phyloP scores from a whole-genome alignment of 2,888 invertebrate genomes.

The Sminthurinus aureus region DNA sequence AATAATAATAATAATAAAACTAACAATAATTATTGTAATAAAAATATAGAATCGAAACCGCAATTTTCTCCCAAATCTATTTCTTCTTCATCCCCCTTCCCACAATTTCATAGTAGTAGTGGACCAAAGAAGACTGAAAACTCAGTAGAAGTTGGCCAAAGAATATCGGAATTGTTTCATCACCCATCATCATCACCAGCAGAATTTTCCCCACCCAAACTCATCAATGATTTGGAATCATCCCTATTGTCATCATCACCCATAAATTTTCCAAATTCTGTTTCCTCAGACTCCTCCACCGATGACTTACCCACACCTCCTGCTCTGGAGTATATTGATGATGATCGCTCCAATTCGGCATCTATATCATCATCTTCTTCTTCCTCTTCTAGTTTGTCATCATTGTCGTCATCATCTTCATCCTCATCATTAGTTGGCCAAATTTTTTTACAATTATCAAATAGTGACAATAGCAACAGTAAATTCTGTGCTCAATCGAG shows the following conservation, averaged over 20 bases:
- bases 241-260: neutral
- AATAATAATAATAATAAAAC: neutral
- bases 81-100: slow-evolving; percentile 58
- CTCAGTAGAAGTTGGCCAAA: slow-evolving; percentile 27
- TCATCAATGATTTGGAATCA: neutral
- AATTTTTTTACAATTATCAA: slow-evolving; percentile 8
- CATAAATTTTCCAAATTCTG: neutral
- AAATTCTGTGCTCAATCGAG: slow-evolving; percentile 23
- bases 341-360: slow-evolving; percentile 18
- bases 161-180: slow-evolving; percentile 6
- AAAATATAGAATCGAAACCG: neutral
- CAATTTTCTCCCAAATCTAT: neutral
- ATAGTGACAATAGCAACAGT: neutral
- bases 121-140: slow-evolving; percentile 39
- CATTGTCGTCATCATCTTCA: slow-evolving; percentile 34
- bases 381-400: slow-evolving; percentile 48
- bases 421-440: slow-evolving; percentile 38
- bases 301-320: neutral
- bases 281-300: slow-evolving; percentile 6
- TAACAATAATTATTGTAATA: too few relatives aligned
- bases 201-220: neutral
- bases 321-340: neutral
- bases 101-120: slow-evolving; percentile 41
- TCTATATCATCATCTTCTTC: slow-evolving; percentile 51
- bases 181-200: slow-evolving; percentile 21